Conservation (phyloP, 2,888 invertebrate genomes). For the Chouioia cunea region DNA sequence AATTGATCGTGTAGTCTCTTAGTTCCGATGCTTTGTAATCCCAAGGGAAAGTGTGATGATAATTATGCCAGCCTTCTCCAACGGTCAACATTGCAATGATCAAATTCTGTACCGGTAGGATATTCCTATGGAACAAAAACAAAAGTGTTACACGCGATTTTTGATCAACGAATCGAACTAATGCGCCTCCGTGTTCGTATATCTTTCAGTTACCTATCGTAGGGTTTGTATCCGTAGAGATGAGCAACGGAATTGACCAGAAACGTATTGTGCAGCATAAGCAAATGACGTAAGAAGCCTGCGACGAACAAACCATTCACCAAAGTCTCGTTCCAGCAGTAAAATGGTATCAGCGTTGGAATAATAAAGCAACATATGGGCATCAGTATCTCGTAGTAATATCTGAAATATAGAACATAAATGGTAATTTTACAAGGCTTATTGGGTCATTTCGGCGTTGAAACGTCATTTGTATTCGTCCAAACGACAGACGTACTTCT, state of each 20-base stretch:
- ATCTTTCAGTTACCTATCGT: slow-evolving; percentile 64
- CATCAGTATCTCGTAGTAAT: slow-evolving; percentile 69
- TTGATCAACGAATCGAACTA: slow-evolving; percentile 41
- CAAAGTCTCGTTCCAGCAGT: slow-evolving; percentile 72
- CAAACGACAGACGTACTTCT: slow-evolving; percentile 76
- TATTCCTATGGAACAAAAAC: too few species aligned
- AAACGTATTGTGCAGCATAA: slow-evolving; percentile 73
- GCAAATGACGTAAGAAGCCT: slow-evolving; percentile 69
- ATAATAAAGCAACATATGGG: slow-evolving; percentile 72
- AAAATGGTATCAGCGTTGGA: slow-evolving; percentile 72
- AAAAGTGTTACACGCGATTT: background rate
- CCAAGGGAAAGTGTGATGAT: slow-evolving; percentile 94
- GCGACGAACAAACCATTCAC: slow-evolving; percentile 69
- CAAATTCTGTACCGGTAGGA: too few species aligned
- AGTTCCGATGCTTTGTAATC: slow-evolving; percentile 92
- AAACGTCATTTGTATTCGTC: too few species aligned
- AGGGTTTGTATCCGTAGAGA: slow-evolving; percentile 62
- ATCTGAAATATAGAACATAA: too few species aligned
- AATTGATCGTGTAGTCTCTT: slow-evolving; percentile 74
- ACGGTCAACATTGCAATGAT: slow-evolving; percentile 57
- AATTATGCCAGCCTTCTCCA: slow-evolving; percentile 74
- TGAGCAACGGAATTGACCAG: slow-evolving; percentile 75
- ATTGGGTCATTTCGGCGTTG: too few species aligned
- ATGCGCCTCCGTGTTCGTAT: too few species aligned
- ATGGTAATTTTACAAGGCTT: too few species aligned